These are phyloP conservation scores for Hermaeophaga mercurialis DNA, from an alignment of 2,888 invertebrate species.

Conservation along the genomic window DNA sequence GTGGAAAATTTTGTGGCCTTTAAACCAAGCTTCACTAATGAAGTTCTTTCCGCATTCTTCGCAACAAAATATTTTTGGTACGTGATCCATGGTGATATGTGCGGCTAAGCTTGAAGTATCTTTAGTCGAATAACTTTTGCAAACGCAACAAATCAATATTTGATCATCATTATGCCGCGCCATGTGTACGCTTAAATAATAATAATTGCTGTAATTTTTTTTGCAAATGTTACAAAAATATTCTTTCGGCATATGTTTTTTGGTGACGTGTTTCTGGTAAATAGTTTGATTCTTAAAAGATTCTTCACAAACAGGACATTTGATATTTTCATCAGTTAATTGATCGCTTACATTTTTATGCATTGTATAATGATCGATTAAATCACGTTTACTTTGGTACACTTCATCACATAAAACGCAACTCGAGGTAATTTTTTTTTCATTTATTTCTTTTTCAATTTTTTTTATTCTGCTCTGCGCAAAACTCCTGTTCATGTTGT, in stretches of 20 bases:
- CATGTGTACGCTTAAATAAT: constrained; percentile 22
- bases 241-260: constrained; percentile 40
- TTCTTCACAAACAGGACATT: constrained; percentile 21
- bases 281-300: neutral
- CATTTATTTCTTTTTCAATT: neutral
- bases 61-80: constrained; percentile 59
- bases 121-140: constrained; percentile 8
- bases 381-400: neutral
- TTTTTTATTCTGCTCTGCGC: neutral
- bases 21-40: constrained; percentile 60
- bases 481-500: neutral
- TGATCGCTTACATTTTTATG: constrained; percentile 25
- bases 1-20: constrained; percentile 63
- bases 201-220: constrained; percentile 36
- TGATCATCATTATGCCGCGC: constrained; percentile 1
- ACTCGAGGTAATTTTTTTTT: neutral
- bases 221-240: constrained; percentile 49
- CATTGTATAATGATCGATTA: constrained; percentile 33
- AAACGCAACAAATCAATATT: constrained; percentile 10
- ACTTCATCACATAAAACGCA: constrained; percentile 31
- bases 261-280: constrained; percentile 8
- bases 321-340: neutral
- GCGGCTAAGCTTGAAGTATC: constrained; percentile 15
- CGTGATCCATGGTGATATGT: constrained; percentile 39
- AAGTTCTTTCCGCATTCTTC: constrained; percentile 61